phyloP scores from a whole-genome alignment of 2,888 invertebrate genomes.

The Sinhomidia bicolor region DNA sequence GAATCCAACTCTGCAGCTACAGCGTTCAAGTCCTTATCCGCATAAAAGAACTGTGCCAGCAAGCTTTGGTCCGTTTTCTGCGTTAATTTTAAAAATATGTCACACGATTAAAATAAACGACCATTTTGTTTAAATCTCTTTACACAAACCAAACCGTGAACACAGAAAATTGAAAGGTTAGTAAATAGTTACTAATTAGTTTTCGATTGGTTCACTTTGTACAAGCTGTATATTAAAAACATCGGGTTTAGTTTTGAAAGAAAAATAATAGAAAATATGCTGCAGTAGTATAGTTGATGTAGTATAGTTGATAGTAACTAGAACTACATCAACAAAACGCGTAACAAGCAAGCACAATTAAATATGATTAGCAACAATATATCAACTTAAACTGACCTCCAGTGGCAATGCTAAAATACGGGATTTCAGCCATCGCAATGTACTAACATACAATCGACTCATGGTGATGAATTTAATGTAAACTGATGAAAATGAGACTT shows the following conservation, averaged over 20 bases:
- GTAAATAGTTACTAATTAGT: background rate
- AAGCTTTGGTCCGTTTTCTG: slow-evolving; percentile 97
- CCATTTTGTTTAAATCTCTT: too few species aligned
- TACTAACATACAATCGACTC: slow-evolving; percentile 68
- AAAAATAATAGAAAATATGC: background rate
- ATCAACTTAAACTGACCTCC: slow-evolving; percentile 60
- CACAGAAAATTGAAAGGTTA: background rate
- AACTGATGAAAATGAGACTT: slow-evolving; percentile 23
- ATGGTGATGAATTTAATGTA: slow-evolving; percentile 26
- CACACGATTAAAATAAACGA: too few species aligned
- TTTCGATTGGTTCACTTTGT: background rate
- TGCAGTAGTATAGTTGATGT: background rate
- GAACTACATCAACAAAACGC: background rate
- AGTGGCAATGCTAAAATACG: slow-evolving; percentile 55
- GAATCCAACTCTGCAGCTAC: slow-evolving; percentile 98
- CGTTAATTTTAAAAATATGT: slow-evolving; percentile 81
- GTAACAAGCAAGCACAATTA: background rate
- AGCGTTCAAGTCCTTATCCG: slow-evolving; percentile 97
- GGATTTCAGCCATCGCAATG: slow-evolving; percentile 66
- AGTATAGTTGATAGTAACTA: background rate
- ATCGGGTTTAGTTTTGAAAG: background rate
- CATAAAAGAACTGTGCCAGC: slow-evolving; percentile 98
- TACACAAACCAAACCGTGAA: background rate
- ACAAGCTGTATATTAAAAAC: background rate
- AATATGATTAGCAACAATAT: background rate